Conservation (phyloP, 2,888 invertebrate species). For the Drosophila niveifrons region DNA sequence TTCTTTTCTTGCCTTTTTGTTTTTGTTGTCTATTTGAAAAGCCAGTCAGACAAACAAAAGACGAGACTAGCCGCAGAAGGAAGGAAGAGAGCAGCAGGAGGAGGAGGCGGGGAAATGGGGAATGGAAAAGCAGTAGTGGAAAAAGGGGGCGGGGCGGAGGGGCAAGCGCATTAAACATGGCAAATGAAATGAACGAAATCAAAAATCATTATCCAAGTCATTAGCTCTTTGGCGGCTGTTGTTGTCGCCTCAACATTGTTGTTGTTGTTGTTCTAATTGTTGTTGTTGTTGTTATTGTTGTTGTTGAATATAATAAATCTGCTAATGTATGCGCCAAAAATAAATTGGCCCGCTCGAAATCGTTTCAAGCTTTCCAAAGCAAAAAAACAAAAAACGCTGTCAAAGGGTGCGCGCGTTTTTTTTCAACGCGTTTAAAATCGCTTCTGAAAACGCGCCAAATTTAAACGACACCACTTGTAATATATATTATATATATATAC, state of each 20-base stretch:
- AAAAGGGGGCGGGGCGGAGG: neutral
- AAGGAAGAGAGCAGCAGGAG: too few species aligned
- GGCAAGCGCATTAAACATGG: slow-evolving; percentile 41
- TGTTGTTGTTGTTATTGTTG: slow-evolving; percentile 1
- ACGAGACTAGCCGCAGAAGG: neutral
- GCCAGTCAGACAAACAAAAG: slow-evolving; percentile 23
- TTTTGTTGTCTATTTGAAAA: slow-evolving; percentile 17
- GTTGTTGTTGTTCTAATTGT: slow-evolving; percentile 50
- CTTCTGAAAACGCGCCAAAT: too few species aligned
- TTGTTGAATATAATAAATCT: slow-evolving; percentile 36
- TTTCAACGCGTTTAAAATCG: slow-evolving; percentile 14
- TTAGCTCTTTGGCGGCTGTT: slow-evolving; percentile 72
- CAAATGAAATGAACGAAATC: slow-evolving; percentile 66
- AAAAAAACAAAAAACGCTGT: too few species aligned
- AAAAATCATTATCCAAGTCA: slow-evolving; percentile 73
- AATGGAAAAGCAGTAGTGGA: neutral
- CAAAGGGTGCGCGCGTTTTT: slow-evolving; percentile 26
- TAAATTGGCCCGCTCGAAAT: neutral
- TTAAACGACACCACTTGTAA: too few species aligned
- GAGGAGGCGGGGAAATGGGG: neutral
- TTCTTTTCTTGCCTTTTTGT: slow-evolving; percentile 17
- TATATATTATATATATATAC: too few species aligned
- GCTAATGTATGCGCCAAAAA: slow-evolving; percentile 59
- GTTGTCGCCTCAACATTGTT: slow-evolving; percentile 48
- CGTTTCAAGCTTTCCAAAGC: slow-evolving; percentile 13